Base-by-base conservation (phyloP, 2,888 invertebrate genomes). In the Cetonia aurata region DNA sequence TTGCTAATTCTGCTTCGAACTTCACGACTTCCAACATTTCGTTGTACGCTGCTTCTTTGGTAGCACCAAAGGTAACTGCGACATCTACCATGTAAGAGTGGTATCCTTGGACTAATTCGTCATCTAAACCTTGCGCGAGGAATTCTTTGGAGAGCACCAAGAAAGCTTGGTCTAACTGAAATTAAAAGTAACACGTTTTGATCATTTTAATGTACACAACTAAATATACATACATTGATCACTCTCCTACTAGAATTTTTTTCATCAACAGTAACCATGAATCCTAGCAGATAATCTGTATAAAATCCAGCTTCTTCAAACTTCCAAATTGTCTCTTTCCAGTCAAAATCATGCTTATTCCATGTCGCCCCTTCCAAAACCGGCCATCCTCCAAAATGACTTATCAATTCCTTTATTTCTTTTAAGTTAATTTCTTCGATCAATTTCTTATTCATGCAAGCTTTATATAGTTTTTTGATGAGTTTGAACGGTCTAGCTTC, bases 361-460 rank as follows among this genome's bases (percentile, higher is more conserved):
- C 96, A 96, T 0, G 81, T 74, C 31, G 89, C 87, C 0, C 92
- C 95, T 75, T 92, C 92, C 48, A 96, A 85, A 13, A 94, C 92
- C 0, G 98, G 98, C 97, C 97, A 98, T 2, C 96, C 96, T 0
- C 98, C 97, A 19, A 98, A 87, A n/a, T 89, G 86, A 37, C 88
- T 87, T 67, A 97, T 84, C 81, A 96, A 91, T 0, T 88, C 86
- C 68, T 89, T 84, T 48, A 97, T 88, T 0, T 96, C 96, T 2
- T 86, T 84, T 50, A 93, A 83, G 0, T 95, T 96, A 57, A 92
- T 89, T 1, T 89, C 86, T 81, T 97, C 96, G 78, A 98, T 96
- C 19, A 91, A 84, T 74, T 91, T 90, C 84, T 92, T 91, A 81
- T 96, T 95, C 91, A 96, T 93, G 85, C 97, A 97, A 59, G 95